Base-by-base conservation (phyloP, 2,888 invertebrate species). In the Tillus elongatus region DNA sequence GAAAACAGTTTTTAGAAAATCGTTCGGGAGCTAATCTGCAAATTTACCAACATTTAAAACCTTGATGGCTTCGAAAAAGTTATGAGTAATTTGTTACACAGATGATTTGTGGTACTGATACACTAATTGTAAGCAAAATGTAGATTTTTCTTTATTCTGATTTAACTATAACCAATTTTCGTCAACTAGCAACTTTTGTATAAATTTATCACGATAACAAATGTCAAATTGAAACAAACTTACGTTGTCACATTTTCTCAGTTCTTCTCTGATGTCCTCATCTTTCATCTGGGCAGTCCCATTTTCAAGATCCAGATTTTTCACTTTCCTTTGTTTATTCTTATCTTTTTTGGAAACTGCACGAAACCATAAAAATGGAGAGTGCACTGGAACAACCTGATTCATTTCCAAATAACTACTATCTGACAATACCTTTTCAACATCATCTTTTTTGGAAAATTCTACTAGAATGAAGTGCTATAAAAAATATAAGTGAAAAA, bases 391-490 rank as follows among this genome's bases (percentile, higher is more conserved):
- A 54, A 82, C 73, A 2, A 75, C 66, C 12, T 74, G 71, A 8
- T 66, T 45, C 16, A 74, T 71, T 37, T 74, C 73, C 32, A 73
- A 65, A 54, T 78, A 77, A 0, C 70, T 67, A 47, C 79, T 74
- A 2, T 64, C 62, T 29, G 60, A 53, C n/a, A 83, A 60, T 1
- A 80, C 64, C 15, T 73, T 68, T 10, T 68, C 56, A 1, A 79
- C 70, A 45, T 73, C 69, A 2, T 65, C 57, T 49, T 69, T 66
- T 8, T 71, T 64, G 2, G 64, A 63, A 61, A 81, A 87, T 66
- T 89, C 87, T 33, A 88, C 68, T 19, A 88, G 67, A 60, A 86
- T 77, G 55, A 82, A 86, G 60, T 84, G 76, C 76, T 82, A 64
- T 33, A 59, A 62, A 38, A 41, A 40, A 35, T 13, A 29, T n/a